Evolutionary conservation across 2,888 invertebrate species (phyloP).

Genomic region (Yponomeuta plumbellus): DNA sequence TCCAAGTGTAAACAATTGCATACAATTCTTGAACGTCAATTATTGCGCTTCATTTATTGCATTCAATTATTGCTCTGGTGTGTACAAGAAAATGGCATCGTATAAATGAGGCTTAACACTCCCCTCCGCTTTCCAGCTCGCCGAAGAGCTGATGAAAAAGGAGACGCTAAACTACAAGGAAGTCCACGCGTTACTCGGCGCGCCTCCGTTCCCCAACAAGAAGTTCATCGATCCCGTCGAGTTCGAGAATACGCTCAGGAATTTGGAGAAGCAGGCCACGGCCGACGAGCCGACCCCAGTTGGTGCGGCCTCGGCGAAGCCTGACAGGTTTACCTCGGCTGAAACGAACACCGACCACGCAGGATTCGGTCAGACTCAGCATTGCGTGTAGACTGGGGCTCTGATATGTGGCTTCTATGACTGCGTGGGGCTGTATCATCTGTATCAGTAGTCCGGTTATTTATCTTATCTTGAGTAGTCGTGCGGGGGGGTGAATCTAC

Average conservation of each 20-base stretch:
- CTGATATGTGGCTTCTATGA: too few relatives aligned
- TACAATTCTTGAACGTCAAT: too few relatives aligned
- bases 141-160: constrained; percentile 88
- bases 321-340: constrained; percentile 20
- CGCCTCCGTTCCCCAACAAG: constrained; percentile 87
- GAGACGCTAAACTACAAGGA: constrained; percentile 96
- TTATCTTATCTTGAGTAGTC: too few relatives aligned
- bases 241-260: constrained; percentile 80
- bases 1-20: too few relatives aligned
- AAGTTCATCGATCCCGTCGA: constrained; percentile 86
- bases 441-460: too few relatives aligned
- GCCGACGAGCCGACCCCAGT: constrained; percentile 25
- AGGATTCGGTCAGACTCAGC: not conserved
- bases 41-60: too few relatives aligned
- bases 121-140: constrained; percentile 79
- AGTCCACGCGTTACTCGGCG: constrained; percentile 91
- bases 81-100: too few relatives aligned
- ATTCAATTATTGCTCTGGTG: too few relatives aligned
- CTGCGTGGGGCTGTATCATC: too few relatives aligned
- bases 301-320: constrained; percentile 52
- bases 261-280: constrained; percentile 44
- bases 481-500: too few relatives aligned
- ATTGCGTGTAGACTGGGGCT: not conserved
- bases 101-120: not conserved
- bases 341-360: not conserved